Conservation (phyloP, 2,888 invertebrate genomes). For the Synanthedon andrenaeformis region DNA sequence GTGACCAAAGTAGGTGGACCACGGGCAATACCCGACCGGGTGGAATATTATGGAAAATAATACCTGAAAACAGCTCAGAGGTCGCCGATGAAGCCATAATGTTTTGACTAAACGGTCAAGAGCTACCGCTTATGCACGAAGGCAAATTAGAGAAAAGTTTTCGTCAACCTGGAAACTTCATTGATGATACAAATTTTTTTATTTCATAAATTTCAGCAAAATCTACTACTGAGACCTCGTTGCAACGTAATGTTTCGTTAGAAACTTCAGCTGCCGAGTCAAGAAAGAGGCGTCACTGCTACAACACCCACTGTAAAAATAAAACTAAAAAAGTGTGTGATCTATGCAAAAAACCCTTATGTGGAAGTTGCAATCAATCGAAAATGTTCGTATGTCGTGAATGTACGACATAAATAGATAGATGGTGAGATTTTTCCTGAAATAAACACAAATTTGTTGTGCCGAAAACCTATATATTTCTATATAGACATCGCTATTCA, state of each 20-base stretch:
- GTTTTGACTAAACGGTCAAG: not conserved
- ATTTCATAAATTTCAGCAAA: not conserved
- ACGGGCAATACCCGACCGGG: not conserved
- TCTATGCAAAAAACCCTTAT: not conserved
- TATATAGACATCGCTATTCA: not conserved
- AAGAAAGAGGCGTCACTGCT: not conserved
- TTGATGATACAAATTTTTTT: not conserved
- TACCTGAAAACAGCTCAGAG: not conserved
- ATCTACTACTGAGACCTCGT: not conserved
- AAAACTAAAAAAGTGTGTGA: not conserved
- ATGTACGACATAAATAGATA: not conserved
- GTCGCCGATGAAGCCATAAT: not conserved
- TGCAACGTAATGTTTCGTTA: not conserved
- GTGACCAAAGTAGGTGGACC: too few species aligned
- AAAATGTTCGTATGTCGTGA: not conserved
- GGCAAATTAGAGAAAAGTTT: slow-evolving; percentile 1
- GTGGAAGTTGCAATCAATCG: slow-evolving; percentile 1
- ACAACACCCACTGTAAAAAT: not conserved
- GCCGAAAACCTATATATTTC: not conserved
- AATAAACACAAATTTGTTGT: not conserved
- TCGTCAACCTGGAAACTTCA: not conserved
- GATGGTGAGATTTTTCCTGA: not conserved
- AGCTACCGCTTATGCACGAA: not conserved
- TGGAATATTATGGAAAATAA: not conserved
- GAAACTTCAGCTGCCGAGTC: not conserved